These are phyloP conservation scores for Bucco capensis DNA, from an alignment of 2,113 vertebrate species.

Conservation along the genomic window DNA sequence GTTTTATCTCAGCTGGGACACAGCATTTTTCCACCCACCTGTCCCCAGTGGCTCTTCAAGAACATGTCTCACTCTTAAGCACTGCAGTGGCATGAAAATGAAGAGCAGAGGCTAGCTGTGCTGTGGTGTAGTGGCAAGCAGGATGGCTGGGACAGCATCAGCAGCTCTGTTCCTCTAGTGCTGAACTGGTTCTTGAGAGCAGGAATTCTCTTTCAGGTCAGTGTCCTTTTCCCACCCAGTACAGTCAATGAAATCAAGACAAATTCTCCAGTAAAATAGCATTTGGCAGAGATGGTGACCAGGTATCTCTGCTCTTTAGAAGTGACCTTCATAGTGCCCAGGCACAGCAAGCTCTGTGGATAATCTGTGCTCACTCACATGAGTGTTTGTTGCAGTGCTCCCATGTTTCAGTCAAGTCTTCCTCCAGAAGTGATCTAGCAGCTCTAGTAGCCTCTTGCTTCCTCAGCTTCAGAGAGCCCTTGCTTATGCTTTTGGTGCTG, in stretches of 20 bases:
- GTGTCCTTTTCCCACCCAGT: background rate
- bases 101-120: background rate
- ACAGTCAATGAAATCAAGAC: background rate
- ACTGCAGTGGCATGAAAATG: conserved; percentile 13
- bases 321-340: background rate
- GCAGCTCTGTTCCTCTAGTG: background rate
- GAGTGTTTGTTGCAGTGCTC: background rate
- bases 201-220: background rate
- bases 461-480: background rate
- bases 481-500: background rate
- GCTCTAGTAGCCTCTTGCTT: background rate
- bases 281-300: background rate
- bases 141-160: background rate
- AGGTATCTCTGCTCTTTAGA: background rate
- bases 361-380: background rate
- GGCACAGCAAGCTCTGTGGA: background rate
- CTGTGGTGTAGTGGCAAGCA: background rate
- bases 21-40: conserved; percentile 16
- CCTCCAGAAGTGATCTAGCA: background rate
- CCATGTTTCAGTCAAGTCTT: background rate
- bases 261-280: background rate
- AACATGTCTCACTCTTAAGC: conserved; percentile 14
- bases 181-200: background rate
- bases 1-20: conserved; percentile 15
- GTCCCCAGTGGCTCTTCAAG: conserved; percentile 22